Evolutionary conservation across 2,113 vertebrate genomes (phyloP).

Genomic region (Sylvietta virens): DNA sequence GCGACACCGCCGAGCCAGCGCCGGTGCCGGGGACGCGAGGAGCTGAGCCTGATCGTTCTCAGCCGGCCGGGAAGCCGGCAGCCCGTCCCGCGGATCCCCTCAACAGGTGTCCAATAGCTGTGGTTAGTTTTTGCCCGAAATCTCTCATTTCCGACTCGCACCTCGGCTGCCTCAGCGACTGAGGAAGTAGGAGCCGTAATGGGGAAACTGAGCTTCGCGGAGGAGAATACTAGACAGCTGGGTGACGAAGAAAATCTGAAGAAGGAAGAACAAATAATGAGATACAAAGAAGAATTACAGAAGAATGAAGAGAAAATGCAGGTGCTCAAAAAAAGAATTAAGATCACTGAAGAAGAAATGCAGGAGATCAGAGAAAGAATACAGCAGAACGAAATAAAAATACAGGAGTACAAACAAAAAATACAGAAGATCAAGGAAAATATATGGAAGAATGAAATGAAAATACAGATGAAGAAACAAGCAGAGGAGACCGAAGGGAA

Average conservation of each 20-base stretch:
- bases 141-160: accelerated
- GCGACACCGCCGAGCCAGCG: neutral
- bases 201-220: neutral
- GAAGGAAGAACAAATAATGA: neutral
- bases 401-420: neutral
- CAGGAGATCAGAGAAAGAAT: neutral
- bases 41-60: too few species aligned
- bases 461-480: neutral
- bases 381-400: neutral
- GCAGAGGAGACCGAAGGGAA: neutral
- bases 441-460: neutral
- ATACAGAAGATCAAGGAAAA: neutral
- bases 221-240: accelerated
- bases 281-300: neutral
- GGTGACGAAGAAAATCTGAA: too few species aligned
- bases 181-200: neutral
- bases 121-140: neutral
- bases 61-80: neutral
- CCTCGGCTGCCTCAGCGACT: neutral
- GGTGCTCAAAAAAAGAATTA: neutral
- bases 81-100: accelerated
- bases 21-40: accelerated
- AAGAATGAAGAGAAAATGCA: neutral
- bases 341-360: neutral
- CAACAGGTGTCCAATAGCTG: accelerated